A percentile compares a stretch with the other conserved stretches of the same genome.
phyloP scores from a whole-genome alignment of 2,113 vertebrate species.

The Pontoporia blainvillei region DNA sequence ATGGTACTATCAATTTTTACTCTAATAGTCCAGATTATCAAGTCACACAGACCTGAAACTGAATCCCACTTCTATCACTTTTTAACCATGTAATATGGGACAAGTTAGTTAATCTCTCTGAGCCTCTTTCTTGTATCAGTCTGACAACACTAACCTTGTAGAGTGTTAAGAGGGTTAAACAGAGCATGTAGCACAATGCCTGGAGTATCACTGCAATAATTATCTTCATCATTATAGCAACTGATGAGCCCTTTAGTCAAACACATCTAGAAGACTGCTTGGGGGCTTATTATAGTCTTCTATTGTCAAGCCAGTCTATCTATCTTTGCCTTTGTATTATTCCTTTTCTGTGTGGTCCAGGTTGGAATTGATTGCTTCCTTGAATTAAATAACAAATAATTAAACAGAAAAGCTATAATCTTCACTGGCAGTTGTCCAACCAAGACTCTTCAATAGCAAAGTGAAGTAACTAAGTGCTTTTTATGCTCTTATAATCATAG shows the following conservation, averaged over 20 bases:
- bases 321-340: neutral
- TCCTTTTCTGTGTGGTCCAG: neutral
- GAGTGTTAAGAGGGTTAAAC: neutral
- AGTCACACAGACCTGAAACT: neutral
- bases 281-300: neutral
- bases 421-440: neutral
- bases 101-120: neutral
- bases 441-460: neutral
- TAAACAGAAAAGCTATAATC: slow-evolving; percentile 29
- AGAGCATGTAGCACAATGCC: neutral
- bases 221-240: neutral
- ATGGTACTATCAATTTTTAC: neutral
- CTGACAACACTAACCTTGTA: neutral
- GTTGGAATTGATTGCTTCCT: neutral
- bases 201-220: neutral
- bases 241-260: neutral
- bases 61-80: neutral
- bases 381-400: slow-evolving; percentile 37
- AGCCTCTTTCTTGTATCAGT: neutral
- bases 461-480: neutral
- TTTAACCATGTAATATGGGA: neutral
- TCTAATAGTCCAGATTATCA: neutral
- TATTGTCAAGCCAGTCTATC: neutral
- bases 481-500: neutral
- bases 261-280: neutral